phyloP scores from a whole-genome alignment of 1,140 invertebrate species.

The Orius laevigatus region DNA sequence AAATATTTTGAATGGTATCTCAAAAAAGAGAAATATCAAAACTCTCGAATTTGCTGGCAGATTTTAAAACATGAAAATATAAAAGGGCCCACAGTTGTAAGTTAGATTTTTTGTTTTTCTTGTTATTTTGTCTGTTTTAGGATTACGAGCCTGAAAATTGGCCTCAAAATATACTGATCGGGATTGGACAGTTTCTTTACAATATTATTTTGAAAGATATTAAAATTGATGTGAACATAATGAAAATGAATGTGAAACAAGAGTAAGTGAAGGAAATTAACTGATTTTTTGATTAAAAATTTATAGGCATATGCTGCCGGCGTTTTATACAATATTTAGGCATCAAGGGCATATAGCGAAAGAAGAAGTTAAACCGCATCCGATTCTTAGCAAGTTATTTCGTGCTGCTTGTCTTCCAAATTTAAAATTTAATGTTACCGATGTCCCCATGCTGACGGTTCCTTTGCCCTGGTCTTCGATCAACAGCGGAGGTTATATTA shows the following conservation, averaged over 20 bases:
- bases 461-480: constrained; percentile 62
- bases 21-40: constrained; percentile 21
- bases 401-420: constrained; percentile 43
- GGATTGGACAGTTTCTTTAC: constrained; percentile 66
- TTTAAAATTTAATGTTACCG: constrained; percentile 48
- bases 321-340: constrained; percentile 67
- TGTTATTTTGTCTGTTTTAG: constrained; percentile 21
- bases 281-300: constrained; percentile 13
- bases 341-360: constrained; percentile 41
- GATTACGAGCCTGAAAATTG: constrained; percentile 40
- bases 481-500: constrained; percentile 56
- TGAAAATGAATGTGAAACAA: constrained; percentile 28
- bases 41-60: constrained; percentile 43
- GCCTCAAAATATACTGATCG: constrained; percentile 40
- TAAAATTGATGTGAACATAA: constrained; percentile 58
- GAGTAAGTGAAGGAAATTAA: constrained; percentile 24
- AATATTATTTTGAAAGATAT: constrained; percentile 73
- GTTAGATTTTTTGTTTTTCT: constrained; percentile 14
- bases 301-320: constrained; percentile 45
- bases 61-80: constrained; percentile 35
- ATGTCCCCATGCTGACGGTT: constrained; percentile 60
- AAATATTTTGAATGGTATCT: constrained; percentile 55
- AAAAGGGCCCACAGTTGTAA: constrained; percentile 38
- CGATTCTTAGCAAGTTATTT: constrained; percentile 46
- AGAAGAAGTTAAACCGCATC: constrained; percentile 76